phyloP scores from a whole-genome alignment of 2,113 vertebrate genomes.

The Antidorcas marsupialis region DNA sequence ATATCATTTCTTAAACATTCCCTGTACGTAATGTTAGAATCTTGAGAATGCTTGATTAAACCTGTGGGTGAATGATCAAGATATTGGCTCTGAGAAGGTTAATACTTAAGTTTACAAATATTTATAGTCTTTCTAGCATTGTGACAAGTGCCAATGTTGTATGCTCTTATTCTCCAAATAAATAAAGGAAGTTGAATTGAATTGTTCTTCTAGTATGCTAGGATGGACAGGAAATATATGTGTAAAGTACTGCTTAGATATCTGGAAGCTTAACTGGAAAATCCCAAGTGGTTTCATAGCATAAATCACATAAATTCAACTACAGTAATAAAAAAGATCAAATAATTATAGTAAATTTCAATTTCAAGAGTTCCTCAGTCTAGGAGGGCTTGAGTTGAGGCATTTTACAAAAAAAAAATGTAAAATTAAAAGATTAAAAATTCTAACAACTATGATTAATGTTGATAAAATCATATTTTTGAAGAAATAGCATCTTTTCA shows the following conservation, averaged over 20 bases:
- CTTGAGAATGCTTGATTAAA: constrained; percentile 48
- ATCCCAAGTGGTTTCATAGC: neutral
- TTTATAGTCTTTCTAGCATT: constrained; percentile 36
- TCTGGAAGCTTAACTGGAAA: constrained; percentile 13
- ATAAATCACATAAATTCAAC: neutral
- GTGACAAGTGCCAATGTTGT: neutral
- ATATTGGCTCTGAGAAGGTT: constrained; percentile 7
- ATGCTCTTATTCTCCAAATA: neutral
- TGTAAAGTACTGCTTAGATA: neutral
- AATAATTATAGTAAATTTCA: neutral
- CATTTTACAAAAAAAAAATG: neutral
- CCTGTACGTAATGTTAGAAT: neutral
- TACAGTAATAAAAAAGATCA: neutral
- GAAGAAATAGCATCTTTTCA: constrained; percentile 2
- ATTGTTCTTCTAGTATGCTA: neutral
- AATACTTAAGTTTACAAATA: constrained; percentile 40
- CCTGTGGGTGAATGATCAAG: constrained; percentile 32
- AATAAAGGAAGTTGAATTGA: neutral
- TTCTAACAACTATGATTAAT: neutral
- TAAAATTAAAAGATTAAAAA: neutral
- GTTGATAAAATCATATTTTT: neutral
- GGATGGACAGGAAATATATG: neutral
- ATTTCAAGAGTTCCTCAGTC: neutral
- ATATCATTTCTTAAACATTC: constrained; percentile 29
- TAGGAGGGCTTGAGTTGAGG: neutral